Conservation (phyloP, 2,888 invertebrate genomes). For the Lapara coniferarum region DNA sequence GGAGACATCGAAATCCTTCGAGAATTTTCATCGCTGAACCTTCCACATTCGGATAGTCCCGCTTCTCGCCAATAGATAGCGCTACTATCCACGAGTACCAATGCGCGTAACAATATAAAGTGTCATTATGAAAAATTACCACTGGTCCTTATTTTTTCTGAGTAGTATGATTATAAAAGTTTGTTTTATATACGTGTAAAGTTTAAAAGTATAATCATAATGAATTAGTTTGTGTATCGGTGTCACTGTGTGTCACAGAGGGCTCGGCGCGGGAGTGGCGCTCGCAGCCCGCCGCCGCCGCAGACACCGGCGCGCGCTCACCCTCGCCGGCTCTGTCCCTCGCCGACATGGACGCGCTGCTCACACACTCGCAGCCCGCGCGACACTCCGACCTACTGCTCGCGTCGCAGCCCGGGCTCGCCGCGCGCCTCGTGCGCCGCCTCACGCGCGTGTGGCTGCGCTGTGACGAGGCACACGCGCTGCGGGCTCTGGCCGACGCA, state of each 20-base stretch:
- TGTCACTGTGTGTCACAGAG: slow-evolving; percentile 30
- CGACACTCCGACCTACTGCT: slow-evolving; percentile 92
- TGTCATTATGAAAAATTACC: no score
- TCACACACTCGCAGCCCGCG: slow-evolving; percentile 94
- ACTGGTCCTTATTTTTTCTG: no score
- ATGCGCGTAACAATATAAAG: no score
- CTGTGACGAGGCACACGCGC: slow-evolving; percentile 86
- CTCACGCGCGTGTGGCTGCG: slow-evolving; percentile 97
- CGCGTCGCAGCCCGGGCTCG: slow-evolving; percentile 41
- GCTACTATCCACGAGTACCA: no score
- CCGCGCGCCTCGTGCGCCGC: slow-evolving; percentile 75
- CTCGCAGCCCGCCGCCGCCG: slow-evolving; percentile 45
- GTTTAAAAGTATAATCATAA: no score
- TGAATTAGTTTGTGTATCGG: background rate
- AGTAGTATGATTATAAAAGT: no score
- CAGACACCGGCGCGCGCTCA: slow-evolving; percentile 32
- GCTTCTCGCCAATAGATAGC: no score
- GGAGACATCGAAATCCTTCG: no score
- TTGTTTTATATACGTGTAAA: no score
- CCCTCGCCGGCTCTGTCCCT: slow-evolving; percentile 49
- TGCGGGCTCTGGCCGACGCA: slow-evolving; percentile 85
- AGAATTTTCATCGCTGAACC: no score
- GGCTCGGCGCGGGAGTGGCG: slow-evolving; percentile 44
- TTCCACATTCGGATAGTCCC: no score
- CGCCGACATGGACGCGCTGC: slow-evolving; percentile 78